These are phyloP conservation scores for Danaus chrysippus DNA, from an alignment of 2,888 invertebrate genomes.

Conservation along the genomic window DNA sequence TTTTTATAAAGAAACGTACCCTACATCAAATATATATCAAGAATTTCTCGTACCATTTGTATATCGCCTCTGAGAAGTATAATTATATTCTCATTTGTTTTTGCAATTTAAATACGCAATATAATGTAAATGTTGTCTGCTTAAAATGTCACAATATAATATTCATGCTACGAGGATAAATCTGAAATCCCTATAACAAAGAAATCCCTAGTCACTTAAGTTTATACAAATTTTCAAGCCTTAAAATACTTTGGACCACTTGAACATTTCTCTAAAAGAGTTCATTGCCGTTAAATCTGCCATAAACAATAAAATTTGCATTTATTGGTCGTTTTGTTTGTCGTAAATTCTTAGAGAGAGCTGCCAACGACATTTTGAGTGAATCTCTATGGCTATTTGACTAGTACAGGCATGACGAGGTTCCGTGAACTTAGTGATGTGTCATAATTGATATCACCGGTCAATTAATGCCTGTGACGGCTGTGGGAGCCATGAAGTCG, in stretches of 20 bases:
- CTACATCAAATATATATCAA: too few species aligned
- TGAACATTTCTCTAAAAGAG: constrained; percentile 72
- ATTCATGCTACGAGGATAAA: not conserved
- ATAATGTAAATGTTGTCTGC: too few species aligned
- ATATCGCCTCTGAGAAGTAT: too few species aligned
- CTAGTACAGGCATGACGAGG: constrained; percentile 50
- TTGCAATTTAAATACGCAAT: too few species aligned
- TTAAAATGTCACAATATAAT: not conserved
- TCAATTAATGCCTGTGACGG: constrained; percentile 65
- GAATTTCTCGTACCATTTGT: too few species aligned
- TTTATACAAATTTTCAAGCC: constrained; percentile 48
- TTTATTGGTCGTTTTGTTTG: constrained; percentile 74
- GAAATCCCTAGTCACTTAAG: constrained; percentile 53
- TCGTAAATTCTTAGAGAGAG: constrained; percentile 69
- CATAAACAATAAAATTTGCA: constrained; percentile 79
- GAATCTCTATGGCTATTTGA: constrained; percentile 65
- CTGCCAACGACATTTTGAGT: constrained; percentile 75
- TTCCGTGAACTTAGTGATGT: constrained; percentile 62
- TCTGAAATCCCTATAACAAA: constrained; percentile 25
- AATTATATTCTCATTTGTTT: too few species aligned
- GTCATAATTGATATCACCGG: constrained; percentile 70
- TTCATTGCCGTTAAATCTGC: constrained; percentile 73
- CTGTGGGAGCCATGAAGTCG: constrained; percentile 48
- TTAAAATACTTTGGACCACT: constrained; percentile 54
- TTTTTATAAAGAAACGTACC: too few species aligned